Evolutionary conservation across 2,888 invertebrate species (phyloP).

Genomic region (Elysia crispata): DNA sequence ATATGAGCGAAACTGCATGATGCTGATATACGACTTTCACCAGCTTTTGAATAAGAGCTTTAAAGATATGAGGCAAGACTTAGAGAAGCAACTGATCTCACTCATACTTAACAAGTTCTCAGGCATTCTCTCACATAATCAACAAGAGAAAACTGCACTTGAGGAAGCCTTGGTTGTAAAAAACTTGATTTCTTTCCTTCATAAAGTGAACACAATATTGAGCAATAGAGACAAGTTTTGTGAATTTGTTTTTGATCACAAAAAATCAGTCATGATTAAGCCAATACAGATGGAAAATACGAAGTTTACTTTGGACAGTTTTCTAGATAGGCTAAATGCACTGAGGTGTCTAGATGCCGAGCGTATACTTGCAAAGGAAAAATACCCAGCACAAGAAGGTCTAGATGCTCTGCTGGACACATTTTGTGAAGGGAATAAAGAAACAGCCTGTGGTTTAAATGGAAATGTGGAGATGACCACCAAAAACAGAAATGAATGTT

Average conservation of each 20-base stretch:
- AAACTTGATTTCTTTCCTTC: too few species aligned
- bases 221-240: too few species aligned
- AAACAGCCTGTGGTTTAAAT: neutral
- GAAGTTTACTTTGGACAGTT: neutral
- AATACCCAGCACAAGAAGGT: conserved; percentile 19
- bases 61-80: neutral
- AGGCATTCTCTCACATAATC: neutral
- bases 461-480: too few species aligned
- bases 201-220: too few species aligned
- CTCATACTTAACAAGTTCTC: neutral
- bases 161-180: too few species aligned
- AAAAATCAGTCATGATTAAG: too few species aligned
- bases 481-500: too few species aligned
- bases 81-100: neutral
- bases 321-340: conserved; percentile 10
- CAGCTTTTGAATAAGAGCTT: conserved; percentile 17
- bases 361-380: neutral
- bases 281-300: too few species aligned
- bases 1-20: conserved; percentile 35
- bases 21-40: conserved; percentile 17
- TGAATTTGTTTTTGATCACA: too few species aligned
- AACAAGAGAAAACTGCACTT: too few species aligned
- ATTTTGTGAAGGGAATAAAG: neutral
- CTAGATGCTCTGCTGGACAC: neutral
- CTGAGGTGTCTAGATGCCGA: neutral